Base-by-base conservation (phyloP, 2,888 invertebrate species). In the Aleiodes testaceus region DNA sequence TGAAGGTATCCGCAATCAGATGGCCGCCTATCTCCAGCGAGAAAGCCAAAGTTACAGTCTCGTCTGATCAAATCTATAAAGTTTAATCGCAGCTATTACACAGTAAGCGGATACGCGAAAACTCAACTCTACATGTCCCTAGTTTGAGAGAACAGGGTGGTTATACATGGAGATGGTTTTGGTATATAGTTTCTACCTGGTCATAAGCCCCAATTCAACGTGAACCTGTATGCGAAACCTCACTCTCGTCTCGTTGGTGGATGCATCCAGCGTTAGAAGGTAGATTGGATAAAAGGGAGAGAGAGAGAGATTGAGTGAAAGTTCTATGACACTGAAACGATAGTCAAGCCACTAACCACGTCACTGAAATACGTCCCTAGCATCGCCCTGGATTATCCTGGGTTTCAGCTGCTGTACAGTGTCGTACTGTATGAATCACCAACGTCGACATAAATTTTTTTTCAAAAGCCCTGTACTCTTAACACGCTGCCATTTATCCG, bases 41-140 rank as follows among this genome's bases (percentile, higher is more conserved):
- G 14, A 69, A 66, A 36, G 36, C 11, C 36, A 36, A 36, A 36
- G 36, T 36, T 36, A 1, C 26, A 5, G 52, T 70, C 69, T 72
- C 67, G 73, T 76, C 66, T 76, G 80, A 79, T 79, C 75, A 70
- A 75, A 74, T 79, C 79, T 74, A 80, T 79, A 80, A 79, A 80
- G 74, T 78, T 80, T 80, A 80, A 80, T 80, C 79, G 77, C 55
- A 70, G 77, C 76, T 77, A 81, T 79, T 80, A 76, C 77, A 75
- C 73, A 74, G 75, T 74, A 72, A 74, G 70, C 77, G 74, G 70
- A 76, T 74, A 75, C 75, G 68, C 70, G 72, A 73, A 47, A 47
- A 73, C 72, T 65, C 66, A 66, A 70, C 69, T 49, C 61, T 47
- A n/a, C 16, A 47, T 16, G 16, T 47, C 14, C 6, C 14, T 47